Percentiles rank a stretch among this genome's conserved stretches.
These are phyloP conservation scores for Holotrichia oblita DNA, from an alignment of 1,140 invertebrate species.

Conservation along the genomic window DNA sequence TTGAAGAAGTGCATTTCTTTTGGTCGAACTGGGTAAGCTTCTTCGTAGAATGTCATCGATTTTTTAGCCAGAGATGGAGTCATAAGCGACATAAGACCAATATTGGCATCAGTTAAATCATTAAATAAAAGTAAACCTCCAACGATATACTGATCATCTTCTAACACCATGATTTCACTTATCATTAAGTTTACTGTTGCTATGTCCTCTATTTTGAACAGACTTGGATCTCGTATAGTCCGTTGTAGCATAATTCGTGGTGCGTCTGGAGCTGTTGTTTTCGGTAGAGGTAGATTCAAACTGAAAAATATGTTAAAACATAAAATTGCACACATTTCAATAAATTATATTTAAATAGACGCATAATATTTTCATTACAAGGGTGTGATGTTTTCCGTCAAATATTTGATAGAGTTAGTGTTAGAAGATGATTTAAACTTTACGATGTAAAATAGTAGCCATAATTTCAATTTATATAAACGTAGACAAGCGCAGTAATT, in stretches of 20 bases:
- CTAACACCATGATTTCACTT: conserved; percentile 52
- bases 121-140: conserved; percentile 47
- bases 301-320: neutral
- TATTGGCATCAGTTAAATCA: neutral
- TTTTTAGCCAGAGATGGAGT: conserved; percentile 53
- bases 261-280: conserved; percentile 11
- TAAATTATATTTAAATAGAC: no score
- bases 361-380: conserved; percentile 53
- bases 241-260: neutral
- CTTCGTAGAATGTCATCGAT: conserved; percentile 58
- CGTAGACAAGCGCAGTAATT: no score
- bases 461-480: no score
- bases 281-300: conserved; percentile 15
- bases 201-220: conserved; percentile 22
- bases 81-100: conserved; percentile 41
- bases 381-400: no score
- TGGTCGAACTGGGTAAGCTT: conserved; percentile 64
- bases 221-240: neutral
- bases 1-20: conserved; percentile 66
- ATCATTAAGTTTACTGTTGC: conserved; percentile 50
- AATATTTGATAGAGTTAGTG: no score
- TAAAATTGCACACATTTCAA: conserved; percentile 49
- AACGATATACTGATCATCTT: conserved; percentile 59
- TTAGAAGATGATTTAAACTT: no score
- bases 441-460: no score